Conservation (phyloP, 2,113 vertebrate genomes). For the Tonatia bakeri region DNA sequence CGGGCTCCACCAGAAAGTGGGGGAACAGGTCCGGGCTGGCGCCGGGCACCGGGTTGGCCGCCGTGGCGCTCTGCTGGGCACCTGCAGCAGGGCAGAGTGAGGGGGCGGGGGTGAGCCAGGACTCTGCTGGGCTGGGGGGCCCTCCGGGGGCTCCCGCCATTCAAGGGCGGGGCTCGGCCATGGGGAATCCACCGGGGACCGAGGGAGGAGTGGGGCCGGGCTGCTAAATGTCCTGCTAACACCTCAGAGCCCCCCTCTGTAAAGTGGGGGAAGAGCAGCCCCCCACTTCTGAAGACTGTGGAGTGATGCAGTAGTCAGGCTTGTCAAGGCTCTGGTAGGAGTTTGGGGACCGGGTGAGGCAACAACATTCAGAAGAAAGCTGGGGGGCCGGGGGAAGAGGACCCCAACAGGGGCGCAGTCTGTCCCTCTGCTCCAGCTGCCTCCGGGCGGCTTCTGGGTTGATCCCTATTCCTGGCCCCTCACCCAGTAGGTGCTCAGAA, state of each 20-base stretch:
- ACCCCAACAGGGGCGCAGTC: background rate
- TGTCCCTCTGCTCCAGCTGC: background rate
- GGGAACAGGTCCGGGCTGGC: constrained; percentile 91
- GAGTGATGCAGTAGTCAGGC: background rate
- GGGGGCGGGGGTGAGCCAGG: background rate
- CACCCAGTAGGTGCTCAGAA: background rate
- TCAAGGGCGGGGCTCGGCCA: background rate
- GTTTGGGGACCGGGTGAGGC: background rate
- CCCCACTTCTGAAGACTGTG: background rate
- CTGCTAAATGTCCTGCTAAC: no score
- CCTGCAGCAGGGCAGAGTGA: constrained; percentile 76
- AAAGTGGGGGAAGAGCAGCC: background rate
- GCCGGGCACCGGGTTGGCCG: constrained; percentile 85
- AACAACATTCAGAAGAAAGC: background rate
- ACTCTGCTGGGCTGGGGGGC: background rate
- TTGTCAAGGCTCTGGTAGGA: background rate
- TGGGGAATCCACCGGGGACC: rapidly evolving
- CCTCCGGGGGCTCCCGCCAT: background rate
- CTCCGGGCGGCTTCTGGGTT: background rate
- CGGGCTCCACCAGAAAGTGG: constrained; percentile 95
- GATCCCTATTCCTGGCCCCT: background rate
- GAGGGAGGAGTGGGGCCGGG: background rate
- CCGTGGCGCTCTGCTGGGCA: constrained; percentile 90
- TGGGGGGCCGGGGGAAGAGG: background rate
- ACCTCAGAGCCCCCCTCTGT: background rate